A percentile compares a stretch with the other conserved stretches of the same genome.
phyloP scores from a whole-genome alignment of 2,888 invertebrate genomes.

The Escarpia spicata region DNA sequence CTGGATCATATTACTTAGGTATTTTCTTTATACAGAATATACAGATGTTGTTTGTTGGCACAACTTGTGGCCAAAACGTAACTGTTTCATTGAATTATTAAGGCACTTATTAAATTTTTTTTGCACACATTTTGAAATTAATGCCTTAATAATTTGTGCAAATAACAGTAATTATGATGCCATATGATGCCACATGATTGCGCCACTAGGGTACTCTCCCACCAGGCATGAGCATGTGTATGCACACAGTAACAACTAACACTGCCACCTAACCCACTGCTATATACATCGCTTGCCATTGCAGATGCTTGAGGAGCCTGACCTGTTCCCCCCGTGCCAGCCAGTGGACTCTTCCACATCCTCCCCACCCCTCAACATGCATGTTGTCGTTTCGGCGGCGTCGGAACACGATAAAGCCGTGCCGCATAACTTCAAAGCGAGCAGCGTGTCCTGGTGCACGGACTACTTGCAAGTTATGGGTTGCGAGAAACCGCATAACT shows the following conservation, averaged over 20 bases:
- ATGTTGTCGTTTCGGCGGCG: constrained; percentile 19
- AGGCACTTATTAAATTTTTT: background rate
- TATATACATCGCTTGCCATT: constrained; percentile 21
- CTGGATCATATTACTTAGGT: no score
- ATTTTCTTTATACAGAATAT: background rate
- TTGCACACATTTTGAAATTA: background rate
- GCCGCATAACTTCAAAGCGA: constrained; percentile 26
- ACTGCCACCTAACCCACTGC: background rate
- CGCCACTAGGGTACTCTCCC: background rate
- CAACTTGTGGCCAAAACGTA: background rate
- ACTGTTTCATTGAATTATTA: background rate
- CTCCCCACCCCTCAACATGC: constrained; percentile 36
- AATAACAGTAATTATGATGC: background rate
- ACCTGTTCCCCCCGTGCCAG: constrained; percentile 38
- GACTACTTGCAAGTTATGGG: constrained; percentile 46
- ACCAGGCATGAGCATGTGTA: background rate
- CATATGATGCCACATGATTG: background rate
- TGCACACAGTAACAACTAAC: constrained; percentile 13
- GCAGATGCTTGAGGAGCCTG: constrained; percentile 44
- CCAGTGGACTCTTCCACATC: constrained; percentile 36
- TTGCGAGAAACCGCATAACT: constrained; percentile 46
- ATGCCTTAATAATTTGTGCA: background rate
- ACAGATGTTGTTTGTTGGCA: background rate
- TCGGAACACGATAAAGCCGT: constrained; percentile 10
- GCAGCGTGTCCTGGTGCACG: constrained; percentile 45